Evolutionary conservation across 2,113 vertebrate species (phyloP), one percentile per base, ranked within the genome.

Genomic region (Apteryx owenii): DNA sequence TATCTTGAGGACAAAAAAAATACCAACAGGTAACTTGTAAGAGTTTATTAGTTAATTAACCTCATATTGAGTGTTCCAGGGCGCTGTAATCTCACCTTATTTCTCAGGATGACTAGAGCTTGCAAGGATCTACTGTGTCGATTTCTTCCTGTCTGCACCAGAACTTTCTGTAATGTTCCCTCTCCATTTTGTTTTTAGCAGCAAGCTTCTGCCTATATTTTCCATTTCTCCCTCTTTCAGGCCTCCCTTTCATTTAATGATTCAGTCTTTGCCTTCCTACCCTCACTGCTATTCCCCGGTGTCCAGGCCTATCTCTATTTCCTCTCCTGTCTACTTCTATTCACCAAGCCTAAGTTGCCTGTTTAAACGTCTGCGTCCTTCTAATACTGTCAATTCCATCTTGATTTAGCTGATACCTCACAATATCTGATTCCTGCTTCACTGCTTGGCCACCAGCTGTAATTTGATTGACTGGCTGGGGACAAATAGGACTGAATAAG

Each of bases 391-490:
- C 42, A 73, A 20, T 77, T 69, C 33, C 33, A 51, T 62, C 71
- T 73, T 80, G 26, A 50, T 72, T 95, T 95, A 96, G 44, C 81
- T 89, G 73, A 84, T 89, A 69, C 4, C 10, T 92, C 73, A 80
- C 23, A 89, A 22, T 80, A 62, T 42, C 40, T 62, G 84, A 46
- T 77, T 77, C 18, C 14, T 70, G 9, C 26, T 91, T 87, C 40
- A 66, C 25, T 53, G 20, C 46, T 95, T 94, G 66, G 71, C 66
- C 46, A 93, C 36, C 81, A 80, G 19, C 26, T 89, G 79, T 88
- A 95, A 81, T 96, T 87, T 93, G 87, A 85, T 85, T 91, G 89
- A 88, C 70, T 62, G 26, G 3, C 9, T 95, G 53, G 54, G 58
- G 53, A 91, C 28, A 81, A 62, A 79, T 14, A 89, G 29, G 9